These are phyloP conservation scores for Ascaphus truei DNA, from an alignment of 2,113 vertebrate species.

Conservation along the genomic window DNA sequence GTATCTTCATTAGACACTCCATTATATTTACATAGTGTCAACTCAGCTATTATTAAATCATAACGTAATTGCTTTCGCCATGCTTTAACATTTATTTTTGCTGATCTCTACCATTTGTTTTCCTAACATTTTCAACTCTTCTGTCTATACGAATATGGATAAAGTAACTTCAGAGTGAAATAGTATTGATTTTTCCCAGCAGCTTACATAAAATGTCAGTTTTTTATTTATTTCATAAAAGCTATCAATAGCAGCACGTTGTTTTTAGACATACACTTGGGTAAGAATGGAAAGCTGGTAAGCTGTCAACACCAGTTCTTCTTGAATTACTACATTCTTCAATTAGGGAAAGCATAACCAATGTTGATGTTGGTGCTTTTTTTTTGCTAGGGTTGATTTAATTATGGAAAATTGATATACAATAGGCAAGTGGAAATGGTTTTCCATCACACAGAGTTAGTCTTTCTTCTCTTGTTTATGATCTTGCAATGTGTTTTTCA, in stretches of 20 bases:
- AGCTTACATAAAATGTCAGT: slow-evolving; percentile 6
- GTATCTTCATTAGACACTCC: slow-evolving; percentile 9
- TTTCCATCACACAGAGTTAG: no score
- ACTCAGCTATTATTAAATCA: slow-evolving; percentile 27
- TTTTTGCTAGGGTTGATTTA: neutral
- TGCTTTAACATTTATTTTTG: slow-evolving; percentile 16
- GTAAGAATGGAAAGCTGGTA: neutral
- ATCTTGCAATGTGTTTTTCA: no score
- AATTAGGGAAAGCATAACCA: neutral
- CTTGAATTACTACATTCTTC: neutral
- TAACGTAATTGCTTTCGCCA: slow-evolving; percentile 10
- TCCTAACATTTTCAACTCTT: neutral
- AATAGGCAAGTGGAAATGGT: no score
- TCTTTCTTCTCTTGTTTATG: no score
- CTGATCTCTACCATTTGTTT: slow-evolving; percentile 23
- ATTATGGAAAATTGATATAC: no score
- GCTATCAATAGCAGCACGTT: neutral
- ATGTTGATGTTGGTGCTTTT: neutral
- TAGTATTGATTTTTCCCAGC: slow-evolving; percentile 20
- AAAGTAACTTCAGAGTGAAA: neutral
- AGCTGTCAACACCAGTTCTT: neutral
- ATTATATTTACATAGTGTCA: slow-evolving; percentile 15
- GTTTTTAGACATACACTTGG: neutral
- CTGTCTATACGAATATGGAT: slow-evolving; percentile 7
- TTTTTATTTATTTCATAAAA: slow-evolving; percentile 7